A percentile compares a stretch with the other conserved stretches of the same genome.
These are phyloP conservation scores for Anolis carolinensis DNA, from an alignment of 2,113 vertebrate species.

Conservation along the genomic window DNA sequence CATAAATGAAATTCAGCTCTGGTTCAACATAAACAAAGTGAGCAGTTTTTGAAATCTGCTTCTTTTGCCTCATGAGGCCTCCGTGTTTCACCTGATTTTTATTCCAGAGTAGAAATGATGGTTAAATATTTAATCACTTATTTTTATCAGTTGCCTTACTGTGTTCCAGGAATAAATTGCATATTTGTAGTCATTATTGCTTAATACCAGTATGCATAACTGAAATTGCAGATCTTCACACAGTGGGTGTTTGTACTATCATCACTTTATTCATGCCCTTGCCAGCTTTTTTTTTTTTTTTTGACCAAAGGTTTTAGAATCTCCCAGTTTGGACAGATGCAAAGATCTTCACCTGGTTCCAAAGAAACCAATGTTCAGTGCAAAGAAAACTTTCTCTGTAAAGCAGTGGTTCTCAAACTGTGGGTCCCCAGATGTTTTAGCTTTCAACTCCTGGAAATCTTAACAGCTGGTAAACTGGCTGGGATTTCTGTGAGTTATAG, in stretches of 20 bases:
- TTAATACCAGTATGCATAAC: neutral
- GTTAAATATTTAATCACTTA: too few relatives aligned
- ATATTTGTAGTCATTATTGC: neutral
- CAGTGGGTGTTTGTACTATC: too few relatives aligned
- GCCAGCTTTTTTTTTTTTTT: neutral
- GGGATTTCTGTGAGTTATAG: too few relatives aligned
- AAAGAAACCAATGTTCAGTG: neutral
- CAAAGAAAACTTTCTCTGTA: neutral
- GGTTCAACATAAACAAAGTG: neutral
- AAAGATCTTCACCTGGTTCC: neutral
- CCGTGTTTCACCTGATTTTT: too few relatives aligned
- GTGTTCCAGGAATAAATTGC: neutral
- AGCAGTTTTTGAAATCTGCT: neutral
- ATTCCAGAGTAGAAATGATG: too few relatives aligned
- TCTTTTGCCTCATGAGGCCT: neutral
- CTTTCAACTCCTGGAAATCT: too few relatives aligned
- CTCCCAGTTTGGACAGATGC: neutral
- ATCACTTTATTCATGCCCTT: too few relatives aligned
- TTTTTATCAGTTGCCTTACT: neutral
- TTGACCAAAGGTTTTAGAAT: neutral
- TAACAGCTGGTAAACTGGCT: too few relatives aligned
- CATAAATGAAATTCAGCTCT: neutral
- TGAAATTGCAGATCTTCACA: neutral
- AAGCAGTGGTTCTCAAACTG: too few relatives aligned
- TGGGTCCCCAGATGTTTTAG: too few relatives aligned